Base-by-base conservation (phyloP, 2,888 invertebrate species). In the Noctua janthina region DNA sequence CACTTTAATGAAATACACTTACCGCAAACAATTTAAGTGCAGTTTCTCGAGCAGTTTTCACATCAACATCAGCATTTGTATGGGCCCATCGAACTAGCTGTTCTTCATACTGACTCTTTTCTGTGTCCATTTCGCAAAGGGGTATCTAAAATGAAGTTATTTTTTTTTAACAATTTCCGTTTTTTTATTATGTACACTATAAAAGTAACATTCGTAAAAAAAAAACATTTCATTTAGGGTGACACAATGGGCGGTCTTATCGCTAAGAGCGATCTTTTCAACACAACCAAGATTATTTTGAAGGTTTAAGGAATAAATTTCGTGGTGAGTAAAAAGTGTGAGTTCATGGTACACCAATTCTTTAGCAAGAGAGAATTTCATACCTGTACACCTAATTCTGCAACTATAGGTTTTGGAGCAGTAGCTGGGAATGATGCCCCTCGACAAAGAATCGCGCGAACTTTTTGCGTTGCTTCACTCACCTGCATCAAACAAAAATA, bases 1-100 rank as follows among this genome's bases (percentile, higher is more conserved):
- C 68, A 83, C 35, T 67, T 51, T 46, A 49, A 79, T 46, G n/a
- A 46, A 35, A 49, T 29, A 66, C 7, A 96, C 98, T 97, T 95
- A 99, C 98, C 70, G 99, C 99, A 96, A 99, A 99, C 71, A 99
- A 95, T 95, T 99, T 99, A 88, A 99, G 97, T n/a, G 99, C 97
- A 10, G 98, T 97, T 93, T 99, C 98, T 85, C 98, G 98, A 1
- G 98, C 97, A 39, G 97, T 95, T 93, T 98, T 98, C n/a, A 98
- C 97, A 23, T 98, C 97, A 54, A 98, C 97, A 6, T 97, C 97
- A 1, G 97, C 94, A 2, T 97, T 96, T 89, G 98, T 97, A 87
- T 97, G 97, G 54, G 98, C 97, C 95, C 98, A 97, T 6, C 98
- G 97, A 87, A 98, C 97, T 62, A 98, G 90, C 86, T 97, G 97